These are phyloP conservation scores for Sprattus sprattus DNA, from an alignment of 2,113 vertebrate genomes.

Conservation along the genomic window DNA sequence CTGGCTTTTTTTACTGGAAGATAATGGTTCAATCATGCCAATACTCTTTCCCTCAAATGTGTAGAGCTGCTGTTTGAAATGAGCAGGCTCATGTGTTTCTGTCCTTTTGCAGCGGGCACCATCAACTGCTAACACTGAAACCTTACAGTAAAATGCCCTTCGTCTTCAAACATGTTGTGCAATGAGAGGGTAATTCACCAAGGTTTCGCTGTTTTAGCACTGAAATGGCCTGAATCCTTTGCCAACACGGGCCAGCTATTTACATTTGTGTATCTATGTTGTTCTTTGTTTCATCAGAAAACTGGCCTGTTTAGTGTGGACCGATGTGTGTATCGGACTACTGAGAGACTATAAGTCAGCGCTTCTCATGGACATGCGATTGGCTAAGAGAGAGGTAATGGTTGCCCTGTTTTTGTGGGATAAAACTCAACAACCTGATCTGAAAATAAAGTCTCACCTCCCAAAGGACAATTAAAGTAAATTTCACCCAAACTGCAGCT, in stretches of 20 bases:
- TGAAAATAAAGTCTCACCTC: conserved; percentile 70
- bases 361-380: neutral
- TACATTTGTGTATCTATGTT: neutral
- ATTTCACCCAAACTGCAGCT: conserved; percentile 70
- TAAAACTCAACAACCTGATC: conserved; percentile 59
- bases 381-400: conserved; percentile 3
- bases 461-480: conserved; percentile 70
- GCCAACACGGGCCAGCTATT: neutral
- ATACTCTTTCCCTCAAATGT: neutral
- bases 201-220: neutral
- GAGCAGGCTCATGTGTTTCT: neutral
- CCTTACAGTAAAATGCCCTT: neutral
- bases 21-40: neutral
- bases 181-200: neutral
- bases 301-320: neutral
- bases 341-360: neutral
- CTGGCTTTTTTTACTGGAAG: neutral
- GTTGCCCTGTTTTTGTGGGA: neutral
- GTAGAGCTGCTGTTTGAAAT: neutral
- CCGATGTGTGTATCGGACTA: neutral
- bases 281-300: neutral
- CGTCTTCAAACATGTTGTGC: neutral
- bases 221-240: neutral
- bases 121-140: neutral
- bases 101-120: neutral